Conservation (phyloP, 2,113 vertebrate species). For the Ellobius talpinus region DNA sequence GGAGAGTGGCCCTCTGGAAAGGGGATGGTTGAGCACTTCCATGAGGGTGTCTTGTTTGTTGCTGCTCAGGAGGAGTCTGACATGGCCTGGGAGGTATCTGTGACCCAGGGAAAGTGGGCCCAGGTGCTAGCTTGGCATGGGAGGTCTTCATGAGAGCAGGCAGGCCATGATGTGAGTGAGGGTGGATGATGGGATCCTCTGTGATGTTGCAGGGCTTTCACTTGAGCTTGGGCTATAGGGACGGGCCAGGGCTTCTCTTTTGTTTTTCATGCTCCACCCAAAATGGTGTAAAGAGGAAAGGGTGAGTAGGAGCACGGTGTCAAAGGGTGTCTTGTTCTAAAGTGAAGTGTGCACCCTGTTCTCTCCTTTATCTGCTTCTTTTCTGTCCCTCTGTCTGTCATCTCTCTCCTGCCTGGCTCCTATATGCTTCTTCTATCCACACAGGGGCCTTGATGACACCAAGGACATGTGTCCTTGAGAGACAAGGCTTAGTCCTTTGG, state of each 20-base stretch:
- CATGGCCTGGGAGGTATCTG: background rate
- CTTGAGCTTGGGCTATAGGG: background rate
- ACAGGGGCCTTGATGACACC: rapidly evolving
- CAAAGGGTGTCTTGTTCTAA: background rate
- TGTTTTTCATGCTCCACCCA: background rate
- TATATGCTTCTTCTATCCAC: background rate
- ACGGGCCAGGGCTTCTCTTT: background rate
- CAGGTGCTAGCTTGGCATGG: background rate
- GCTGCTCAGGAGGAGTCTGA: background rate
- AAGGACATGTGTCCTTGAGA: background rate
- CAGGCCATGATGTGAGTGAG: background rate
- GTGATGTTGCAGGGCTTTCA: background rate
- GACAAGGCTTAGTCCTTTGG: background rate
- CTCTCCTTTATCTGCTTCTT: background rate
- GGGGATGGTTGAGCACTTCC: too few relatives aligned
- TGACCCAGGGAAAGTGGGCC: background rate
- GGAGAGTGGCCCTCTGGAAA: background rate
- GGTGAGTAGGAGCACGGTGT: background rate
- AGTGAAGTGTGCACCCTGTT: background rate
- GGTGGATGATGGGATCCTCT: background rate
- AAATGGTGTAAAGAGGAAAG: background rate
- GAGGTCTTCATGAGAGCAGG: background rate
- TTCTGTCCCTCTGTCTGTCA: background rate
- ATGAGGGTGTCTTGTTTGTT: background rate
- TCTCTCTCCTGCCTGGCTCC: background rate